Base-by-base conservation (phyloP, 1,140 invertebrate species). In the Drosophila arawakana region DNA sequence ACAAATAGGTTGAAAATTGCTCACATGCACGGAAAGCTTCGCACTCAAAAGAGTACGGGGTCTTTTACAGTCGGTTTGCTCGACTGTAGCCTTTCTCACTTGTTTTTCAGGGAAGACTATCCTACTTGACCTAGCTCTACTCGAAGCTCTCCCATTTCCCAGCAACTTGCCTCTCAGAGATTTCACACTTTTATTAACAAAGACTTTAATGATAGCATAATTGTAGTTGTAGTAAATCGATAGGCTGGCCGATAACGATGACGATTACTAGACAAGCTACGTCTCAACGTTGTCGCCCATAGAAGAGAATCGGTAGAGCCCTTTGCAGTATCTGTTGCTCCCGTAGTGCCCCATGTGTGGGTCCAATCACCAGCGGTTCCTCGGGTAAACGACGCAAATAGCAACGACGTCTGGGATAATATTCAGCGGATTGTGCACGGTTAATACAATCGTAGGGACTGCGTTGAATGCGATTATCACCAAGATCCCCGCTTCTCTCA, bases 351-450 rank as follows among this genome's bases (percentile, higher is more conserved):
- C 7, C 13, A 6, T 68, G 55, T 5, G 65, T 73, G 15, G 71
- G 39, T 7, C 11, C 65, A 41, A 73, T 69, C 13, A 73, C 13
- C 2, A 73, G 7, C 34, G 71, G 71, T 10, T 73, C 49, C 7
- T 61, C 35, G 41, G 71, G 71, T 57, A 73, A 25, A 3, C 49
- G 65, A 10, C 65, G 71, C 65, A 73, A 21, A 13, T 13, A 69
- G 57, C 71, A 73, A 13, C 43, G 34, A 8, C 71, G 65, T 9
- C 35, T 37, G 10, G 49, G 55, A 15, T 18, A 39, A 37, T 49
- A 47, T 0, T 25, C 13, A 2, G 5, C 2, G 2, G 7, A 3
- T 5, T 21, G 46, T n/a, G 9, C 10, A n/a, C 9, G 13, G 13
- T 65, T 30, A 6, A 46, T 62, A 41, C 60, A 67, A n/a, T 43